Base-by-base conservation (phyloP, 2,113 vertebrate genomes). In the Hylia prasina region DNA sequence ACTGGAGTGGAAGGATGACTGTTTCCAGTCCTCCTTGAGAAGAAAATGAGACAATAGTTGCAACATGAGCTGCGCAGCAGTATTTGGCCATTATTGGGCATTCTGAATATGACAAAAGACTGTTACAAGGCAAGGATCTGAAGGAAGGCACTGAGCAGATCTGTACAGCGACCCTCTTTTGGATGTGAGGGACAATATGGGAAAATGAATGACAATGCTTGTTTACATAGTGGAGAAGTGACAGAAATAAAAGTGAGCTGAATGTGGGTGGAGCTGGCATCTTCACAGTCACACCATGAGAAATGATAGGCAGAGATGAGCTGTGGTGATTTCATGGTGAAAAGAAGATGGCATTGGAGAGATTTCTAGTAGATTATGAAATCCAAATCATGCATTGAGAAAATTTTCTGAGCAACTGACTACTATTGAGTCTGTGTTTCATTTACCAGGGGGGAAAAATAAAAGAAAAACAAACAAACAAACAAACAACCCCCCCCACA, bases 191-290 rank as follows among this genome's bases (percentile, higher is more conserved):
- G 27, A 12, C 64, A 87, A 7, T 40, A 81, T 9, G 51, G 64
- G 11, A 73, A 87, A 91, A 89, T 40, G n/a, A 20, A 65, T 89
- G 68, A 73, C 2, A 20, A 22, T 51, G 37, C 12, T 56, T 81
- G 31, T 89, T 96, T 89, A 69, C 1, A 0, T 63, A 54, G 7
- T 42, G 37, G 53, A 85, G 61, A 90, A 69, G 42, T 44, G 80
- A 94, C 60, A 89, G 87, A 90, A 96, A 54, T 72, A 82, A 87
- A 92, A 90, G 37, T 42, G 50, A 94, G 18, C 42, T 54, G 83
- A 77, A 56, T 83, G 72, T 88, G 33, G 45, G 72, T 70, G 77
- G 45, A 70, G 53, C n/a, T 86, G 60, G 30, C 4, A 18, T 70
- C 25, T 1, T 76, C 56, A 60, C 72, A 89, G 56, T 80, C 63